phyloP scores from a whole-genome alignment of 2,888 invertebrate genomes.

The Balanococcus diminutus region DNA sequence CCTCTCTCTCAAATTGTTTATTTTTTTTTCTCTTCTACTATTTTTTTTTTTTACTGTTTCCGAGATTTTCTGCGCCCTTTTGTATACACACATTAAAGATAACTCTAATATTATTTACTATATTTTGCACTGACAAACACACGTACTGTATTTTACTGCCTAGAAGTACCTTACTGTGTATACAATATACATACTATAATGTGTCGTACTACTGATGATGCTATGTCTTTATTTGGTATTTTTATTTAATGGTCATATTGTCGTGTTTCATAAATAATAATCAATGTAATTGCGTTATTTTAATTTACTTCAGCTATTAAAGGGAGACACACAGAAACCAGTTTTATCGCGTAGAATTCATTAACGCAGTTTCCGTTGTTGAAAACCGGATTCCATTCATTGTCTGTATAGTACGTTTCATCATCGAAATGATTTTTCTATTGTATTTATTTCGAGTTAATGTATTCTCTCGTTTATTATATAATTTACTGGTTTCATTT shows the following conservation, averaged over 20 bases:
- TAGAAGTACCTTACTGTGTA: no score
- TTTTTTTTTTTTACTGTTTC: neutral
- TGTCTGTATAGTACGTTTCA: constrained; percentile 40
- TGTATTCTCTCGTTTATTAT: constrained; percentile 37
- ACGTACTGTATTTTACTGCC: neutral
- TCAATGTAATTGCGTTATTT: constrained; percentile 49
- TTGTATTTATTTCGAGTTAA: constrained; percentile 17
- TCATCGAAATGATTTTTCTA: constrained; percentile 45
- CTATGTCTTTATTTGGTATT: constrained; percentile 31
- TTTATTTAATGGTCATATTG: constrained; percentile 42
- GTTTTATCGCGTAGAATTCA: constrained; percentile 44
- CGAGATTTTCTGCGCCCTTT: neutral
- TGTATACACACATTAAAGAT: neutral
- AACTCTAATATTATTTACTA: neutral
- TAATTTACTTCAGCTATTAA: constrained; percentile 45
- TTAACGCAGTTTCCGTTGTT: constrained; percentile 48
- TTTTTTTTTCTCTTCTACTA: neutral
- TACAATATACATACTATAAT: neutral
- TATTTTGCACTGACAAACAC: neutral
- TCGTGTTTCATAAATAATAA: constrained; percentile 46
- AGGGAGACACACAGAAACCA: constrained; percentile 8
- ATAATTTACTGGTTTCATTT: constrained; percentile 37
- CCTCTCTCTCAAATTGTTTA: neutral
- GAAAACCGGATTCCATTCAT: constrained; percentile 48
- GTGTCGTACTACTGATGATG: neutral